These are phyloP conservation scores for Leucopsar rothschildi DNA, from an alignment of 2,113 vertebrate species.

Conservation along the genomic window DNA sequence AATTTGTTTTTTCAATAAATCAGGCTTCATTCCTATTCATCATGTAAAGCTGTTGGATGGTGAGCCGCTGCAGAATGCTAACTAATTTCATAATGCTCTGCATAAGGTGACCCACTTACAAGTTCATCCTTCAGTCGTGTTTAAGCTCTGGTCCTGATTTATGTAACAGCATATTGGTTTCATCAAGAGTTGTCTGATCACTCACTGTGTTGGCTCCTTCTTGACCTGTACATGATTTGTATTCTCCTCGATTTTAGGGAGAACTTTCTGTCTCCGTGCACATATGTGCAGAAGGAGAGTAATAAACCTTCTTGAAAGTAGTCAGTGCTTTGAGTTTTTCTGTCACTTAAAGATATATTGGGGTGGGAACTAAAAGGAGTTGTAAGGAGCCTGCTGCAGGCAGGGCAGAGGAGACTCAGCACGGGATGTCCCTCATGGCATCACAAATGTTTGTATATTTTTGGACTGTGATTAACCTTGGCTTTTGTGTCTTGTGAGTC, in stretches of 20 bases:
- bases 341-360: neutral
- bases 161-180: constrained; percentile 67
- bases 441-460: neutral
- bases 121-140: constrained; percentile 61
- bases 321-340: neutral
- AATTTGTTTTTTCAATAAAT: constrained; percentile 60
- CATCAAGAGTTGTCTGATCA: constrained; percentile 52
- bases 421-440: accelerated
- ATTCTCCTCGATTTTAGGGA: constrained; percentile 22
- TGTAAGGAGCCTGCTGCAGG: neutral
- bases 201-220: constrained; percentile 28
- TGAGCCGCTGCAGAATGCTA: constrained; percentile 58
- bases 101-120: constrained; percentile 69
- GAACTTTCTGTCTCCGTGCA: neutral
- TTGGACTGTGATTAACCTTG: neutral
- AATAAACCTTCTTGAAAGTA: neutral
- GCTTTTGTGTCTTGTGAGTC: neutral
- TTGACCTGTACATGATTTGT: constrained; percentile 48
- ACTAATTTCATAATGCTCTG: constrained; percentile 64
- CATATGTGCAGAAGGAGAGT: constrained; percentile 5
- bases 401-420: neutral
- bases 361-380: neutral
- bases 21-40: constrained; percentile 52
- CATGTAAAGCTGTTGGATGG: constrained; percentile 47
- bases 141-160: constrained; percentile 64